Conservation (phyloP, 2,113 vertebrate genomes). For the Ctenomys sociabilis region DNA sequence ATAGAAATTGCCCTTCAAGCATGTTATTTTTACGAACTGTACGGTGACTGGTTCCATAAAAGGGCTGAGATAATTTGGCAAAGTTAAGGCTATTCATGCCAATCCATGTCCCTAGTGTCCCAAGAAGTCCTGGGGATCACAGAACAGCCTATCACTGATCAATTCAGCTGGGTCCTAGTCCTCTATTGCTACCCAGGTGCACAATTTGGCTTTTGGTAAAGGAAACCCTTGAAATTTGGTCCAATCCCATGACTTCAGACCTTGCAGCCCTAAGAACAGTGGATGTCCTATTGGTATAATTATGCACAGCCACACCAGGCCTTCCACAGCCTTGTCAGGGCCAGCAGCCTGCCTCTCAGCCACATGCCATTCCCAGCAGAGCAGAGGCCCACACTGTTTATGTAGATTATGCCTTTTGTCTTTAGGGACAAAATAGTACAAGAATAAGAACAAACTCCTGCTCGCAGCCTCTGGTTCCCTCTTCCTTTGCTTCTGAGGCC, state of each 20-base stretch:
- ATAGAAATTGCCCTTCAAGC: background rate
- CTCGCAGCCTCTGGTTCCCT: background rate
- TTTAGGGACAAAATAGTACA: background rate
- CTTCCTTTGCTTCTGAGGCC: background rate
- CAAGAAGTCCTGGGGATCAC: background rate
- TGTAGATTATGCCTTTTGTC: background rate
- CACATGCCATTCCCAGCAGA: background rate
- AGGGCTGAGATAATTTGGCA: background rate
- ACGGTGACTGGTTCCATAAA: background rate
- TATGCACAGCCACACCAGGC: background rate
- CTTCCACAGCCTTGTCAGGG: background rate
- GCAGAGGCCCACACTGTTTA: background rate
- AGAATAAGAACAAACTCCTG: background rate
- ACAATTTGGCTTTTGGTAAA: background rate
- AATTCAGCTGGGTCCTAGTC: background rate
- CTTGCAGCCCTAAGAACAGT: background rate
- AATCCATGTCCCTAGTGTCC: background rate
- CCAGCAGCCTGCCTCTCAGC: background rate
- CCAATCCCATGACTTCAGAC: background rate
- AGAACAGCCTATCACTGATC: background rate
- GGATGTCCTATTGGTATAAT: background rate
- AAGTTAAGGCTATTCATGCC: background rate
- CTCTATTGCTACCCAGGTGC: background rate
- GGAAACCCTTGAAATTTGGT: background rate
- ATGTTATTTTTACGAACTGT: background rate